These are phyloP conservation scores for Myiothlypis chrysogaster DNA, from an alignment of 2,797 vertebrate species.

Conservation along the genomic window DNA sequence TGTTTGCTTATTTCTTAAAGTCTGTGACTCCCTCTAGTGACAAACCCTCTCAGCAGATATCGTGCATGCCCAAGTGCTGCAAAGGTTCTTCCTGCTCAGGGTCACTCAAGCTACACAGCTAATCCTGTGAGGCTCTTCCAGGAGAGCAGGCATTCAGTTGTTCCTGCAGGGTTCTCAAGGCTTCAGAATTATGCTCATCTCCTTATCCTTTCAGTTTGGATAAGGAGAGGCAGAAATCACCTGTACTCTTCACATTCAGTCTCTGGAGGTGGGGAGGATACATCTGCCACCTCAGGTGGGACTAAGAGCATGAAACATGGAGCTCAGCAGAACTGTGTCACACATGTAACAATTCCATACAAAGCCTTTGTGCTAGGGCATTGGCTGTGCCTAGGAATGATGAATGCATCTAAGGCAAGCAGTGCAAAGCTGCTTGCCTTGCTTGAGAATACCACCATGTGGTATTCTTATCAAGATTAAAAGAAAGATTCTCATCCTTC, in stretches of 20 bases:
- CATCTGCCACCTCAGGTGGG: not conserved
- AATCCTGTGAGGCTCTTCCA: not conserved
- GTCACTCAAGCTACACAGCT: not conserved
- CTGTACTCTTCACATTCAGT: not conserved
- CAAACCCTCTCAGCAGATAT: not conserved
- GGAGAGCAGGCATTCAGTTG: not conserved
- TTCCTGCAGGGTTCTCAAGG: not conserved
- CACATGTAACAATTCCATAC: accelerated
- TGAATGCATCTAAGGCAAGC: not conserved
- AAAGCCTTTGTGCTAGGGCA: not conserved
- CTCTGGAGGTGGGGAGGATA: not conserved
- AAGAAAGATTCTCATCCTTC: not conserved
- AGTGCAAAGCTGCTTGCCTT: not conserved
- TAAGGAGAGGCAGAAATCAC: not conserved
- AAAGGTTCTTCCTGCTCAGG: not conserved
- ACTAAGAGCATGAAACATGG: not conserved
- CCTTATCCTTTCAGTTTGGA: not conserved
- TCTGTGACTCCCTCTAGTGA: conserved; percentile 34
- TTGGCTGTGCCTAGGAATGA: not conserved
- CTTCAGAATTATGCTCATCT: not conserved
- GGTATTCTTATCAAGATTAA: not conserved
- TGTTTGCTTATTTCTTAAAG: not conserved
- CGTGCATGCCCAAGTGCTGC: not conserved
- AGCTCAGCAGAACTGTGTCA: not conserved
- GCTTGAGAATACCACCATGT: not conserved